Evolutionary conservation across 1,140 invertebrate species (phyloP).

Genomic region (Drosophila dunni): DNA sequence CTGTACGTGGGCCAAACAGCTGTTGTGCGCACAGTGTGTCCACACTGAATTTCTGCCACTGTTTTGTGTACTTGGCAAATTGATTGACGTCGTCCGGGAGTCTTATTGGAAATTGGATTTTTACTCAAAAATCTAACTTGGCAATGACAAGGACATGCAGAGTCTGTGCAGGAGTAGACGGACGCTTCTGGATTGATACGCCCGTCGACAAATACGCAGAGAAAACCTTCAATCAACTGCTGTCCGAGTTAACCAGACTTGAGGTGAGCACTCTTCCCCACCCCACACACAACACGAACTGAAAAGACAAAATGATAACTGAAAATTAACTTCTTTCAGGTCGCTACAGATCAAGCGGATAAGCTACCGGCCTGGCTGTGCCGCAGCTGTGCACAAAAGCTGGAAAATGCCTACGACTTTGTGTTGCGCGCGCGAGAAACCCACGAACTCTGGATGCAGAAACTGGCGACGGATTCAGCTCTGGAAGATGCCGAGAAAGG

Average conservation of each 20-base stretch:
- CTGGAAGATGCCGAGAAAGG: constrained; percentile 14
- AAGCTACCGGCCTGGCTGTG: constrained; percentile 64
- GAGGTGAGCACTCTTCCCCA: constrained; percentile 40
- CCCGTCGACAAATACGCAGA: constrained; percentile 58
- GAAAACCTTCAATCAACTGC: constrained; percentile 62
- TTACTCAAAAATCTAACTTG: constrained; percentile 14
- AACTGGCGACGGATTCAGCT: constrained; percentile 1
- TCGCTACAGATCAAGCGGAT: constrained; percentile 39
- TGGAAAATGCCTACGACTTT: constrained; percentile 64
- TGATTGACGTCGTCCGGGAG: constrained; percentile 3
- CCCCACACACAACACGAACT: not conserved
- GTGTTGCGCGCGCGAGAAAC: constrained; percentile 53
- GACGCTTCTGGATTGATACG: constrained; percentile 67
- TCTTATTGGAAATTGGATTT: constrained; percentile 7
- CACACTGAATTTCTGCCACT: constrained; percentile 9
- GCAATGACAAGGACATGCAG: constrained; percentile 61
- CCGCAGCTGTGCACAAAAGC: constrained; percentile 42
- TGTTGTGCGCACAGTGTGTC: constrained; percentile 27
- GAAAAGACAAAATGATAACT: constrained; percentile 20
- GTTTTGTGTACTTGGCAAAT: constrained; percentile 29
- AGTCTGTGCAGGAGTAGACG: constrained; percentile 54
- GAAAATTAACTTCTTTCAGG: constrained; percentile 29
- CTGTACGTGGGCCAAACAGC: constrained; percentile 21
- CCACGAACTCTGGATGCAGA: constrained; percentile 51
- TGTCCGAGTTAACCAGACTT: constrained; percentile 54